Base-by-base conservation (phyloP, 2,113 vertebrate genomes). In the Podarcis muralis region DNA sequence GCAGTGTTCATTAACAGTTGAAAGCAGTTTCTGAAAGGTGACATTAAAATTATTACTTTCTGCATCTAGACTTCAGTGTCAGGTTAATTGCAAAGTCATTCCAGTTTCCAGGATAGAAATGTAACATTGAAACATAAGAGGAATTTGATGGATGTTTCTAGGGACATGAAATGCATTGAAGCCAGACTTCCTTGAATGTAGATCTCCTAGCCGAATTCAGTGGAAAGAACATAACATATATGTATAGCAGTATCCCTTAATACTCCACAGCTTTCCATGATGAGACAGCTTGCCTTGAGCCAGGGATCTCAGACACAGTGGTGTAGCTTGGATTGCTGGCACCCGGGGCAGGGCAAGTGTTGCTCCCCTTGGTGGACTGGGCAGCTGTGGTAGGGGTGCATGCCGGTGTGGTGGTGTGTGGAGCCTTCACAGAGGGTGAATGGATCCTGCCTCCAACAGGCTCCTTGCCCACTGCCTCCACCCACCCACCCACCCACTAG, bases 71-170 rank as follows among this genome's bases (percentile, higher is more conserved):
- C 72, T 82, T 82, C n/a, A 65, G 65, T 91, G 30, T 20, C 81
- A 90, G 53, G 78, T 92, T 94, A 93, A 94, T 93, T 91, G 37
- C n/a, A 48, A 88, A 87, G 81, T 85, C 88, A 83, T 89, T 86
- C 40, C 20, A 69, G 30, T 81, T 81, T 68, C 80, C 13, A 75
- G 68, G 87, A 43, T 91, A 40, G 8, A 93, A 93, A 89, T 9
- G 15, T 7, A 84, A 20, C 12, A 43, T 83, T 84, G 85, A 93
- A 77, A 89, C 77, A 91, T 7, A 0, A 90, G 83, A 84, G 72
- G 0, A 88, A 84, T 92, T 88, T 75, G 88, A 7, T 11, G 81
- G 57, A n/a, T 40, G 57, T 83, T 84, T 90, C 88, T 40, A 81
- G 80, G 89, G 83, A 75, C 11, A 83, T 89, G 43, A 79, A 92